Percentiles rank a stretch among this genome's conserved stretches.
These are phyloP conservation scores for Brachionus rubens DNA, from an alignment of 1,140 invertebrate genomes.

Conservation along the genomic window DNA sequence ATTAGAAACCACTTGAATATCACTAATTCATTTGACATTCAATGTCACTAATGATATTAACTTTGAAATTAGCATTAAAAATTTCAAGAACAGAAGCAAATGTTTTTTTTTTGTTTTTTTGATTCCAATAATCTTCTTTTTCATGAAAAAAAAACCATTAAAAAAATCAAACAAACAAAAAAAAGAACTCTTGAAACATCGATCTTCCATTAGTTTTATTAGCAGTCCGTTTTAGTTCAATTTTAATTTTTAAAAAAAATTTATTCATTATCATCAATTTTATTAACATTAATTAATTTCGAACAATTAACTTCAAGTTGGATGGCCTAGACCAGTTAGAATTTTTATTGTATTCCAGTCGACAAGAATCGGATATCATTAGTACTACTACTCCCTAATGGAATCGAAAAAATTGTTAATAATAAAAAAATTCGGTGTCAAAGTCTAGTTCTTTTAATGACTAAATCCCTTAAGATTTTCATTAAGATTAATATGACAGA, in stretches of 20 bases:
- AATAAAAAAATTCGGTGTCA: too few relatives aligned
- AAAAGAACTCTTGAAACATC: slow-evolving; percentile 41
- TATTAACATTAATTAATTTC: slow-evolving; percentile 45
- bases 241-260: background rate
- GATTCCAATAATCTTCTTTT: slow-evolving; percentile 39
- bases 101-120: background rate
- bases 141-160: background rate
- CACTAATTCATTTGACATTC: slow-evolving; percentile 42
- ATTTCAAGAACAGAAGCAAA: slow-evolving; percentile 39
- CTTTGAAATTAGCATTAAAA: slow-evolving; percentile 38
- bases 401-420: slow-evolving; percentile 18
- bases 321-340: slow-evolving; percentile 11
- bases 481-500: too few relatives aligned
- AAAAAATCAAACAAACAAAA: slow-evolving; percentile 33
- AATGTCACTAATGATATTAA: slow-evolving; percentile 36
- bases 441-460: too few relatives aligned
- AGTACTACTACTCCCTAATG: too few relatives aligned
- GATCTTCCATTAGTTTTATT: slow-evolving; percentile 44
- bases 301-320: slow-evolving; percentile 39
- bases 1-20: slow-evolving; percentile 36
- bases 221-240: slow-evolving; percentile 12
- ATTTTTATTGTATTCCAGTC: background rate
- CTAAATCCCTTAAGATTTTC: too few relatives aligned
- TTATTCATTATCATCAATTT: slow-evolving; percentile 38
- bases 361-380: slow-evolving; percentile 15